phyloP scores from a whole-genome alignment of 2,113 vertebrate genomes.

The Myxocyprinus asiaticus region DNA sequence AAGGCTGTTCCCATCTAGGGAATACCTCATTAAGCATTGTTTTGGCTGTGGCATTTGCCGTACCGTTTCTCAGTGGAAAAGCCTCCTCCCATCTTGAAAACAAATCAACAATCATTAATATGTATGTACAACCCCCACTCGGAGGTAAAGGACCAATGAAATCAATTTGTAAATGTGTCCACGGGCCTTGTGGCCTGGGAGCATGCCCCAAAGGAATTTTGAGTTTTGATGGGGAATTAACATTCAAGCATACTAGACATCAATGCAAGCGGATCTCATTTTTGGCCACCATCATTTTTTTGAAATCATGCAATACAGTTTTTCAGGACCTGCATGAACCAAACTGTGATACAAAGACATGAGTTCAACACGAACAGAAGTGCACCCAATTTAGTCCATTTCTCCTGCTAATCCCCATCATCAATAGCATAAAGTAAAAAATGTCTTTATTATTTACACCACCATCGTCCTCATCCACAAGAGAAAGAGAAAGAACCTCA shows the following conservation, averaged over 20 bases:
- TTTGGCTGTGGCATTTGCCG: background rate
- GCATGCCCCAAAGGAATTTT: background rate
- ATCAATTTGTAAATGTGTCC: background rate
- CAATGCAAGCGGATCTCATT: background rate
- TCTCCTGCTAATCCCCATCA: too few species aligned
- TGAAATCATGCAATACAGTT: background rate
- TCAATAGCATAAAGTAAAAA: too few species aligned
- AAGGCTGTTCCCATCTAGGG: background rate
- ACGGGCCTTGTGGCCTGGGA: background rate
- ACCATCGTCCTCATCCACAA: too few species aligned
- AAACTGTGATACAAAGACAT: background rate
- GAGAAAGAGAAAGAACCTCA: too few species aligned
- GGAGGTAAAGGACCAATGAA: background rate
- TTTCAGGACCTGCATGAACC: background rate
- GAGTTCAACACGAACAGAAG: too few species aligned
- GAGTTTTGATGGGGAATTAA: background rate
- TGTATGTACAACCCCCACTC: background rate
- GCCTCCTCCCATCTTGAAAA: background rate
- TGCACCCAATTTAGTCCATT: background rate
- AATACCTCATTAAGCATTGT: background rate
- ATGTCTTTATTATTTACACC: too few species aligned
- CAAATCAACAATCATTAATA: background rate
- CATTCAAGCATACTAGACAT: background rate
- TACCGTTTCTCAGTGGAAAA: background rate
- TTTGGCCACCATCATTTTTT: background rate